Base-by-base conservation (phyloP, 1,140 invertebrate genomes). In the Ceratoteleas bidentatus region DNA sequence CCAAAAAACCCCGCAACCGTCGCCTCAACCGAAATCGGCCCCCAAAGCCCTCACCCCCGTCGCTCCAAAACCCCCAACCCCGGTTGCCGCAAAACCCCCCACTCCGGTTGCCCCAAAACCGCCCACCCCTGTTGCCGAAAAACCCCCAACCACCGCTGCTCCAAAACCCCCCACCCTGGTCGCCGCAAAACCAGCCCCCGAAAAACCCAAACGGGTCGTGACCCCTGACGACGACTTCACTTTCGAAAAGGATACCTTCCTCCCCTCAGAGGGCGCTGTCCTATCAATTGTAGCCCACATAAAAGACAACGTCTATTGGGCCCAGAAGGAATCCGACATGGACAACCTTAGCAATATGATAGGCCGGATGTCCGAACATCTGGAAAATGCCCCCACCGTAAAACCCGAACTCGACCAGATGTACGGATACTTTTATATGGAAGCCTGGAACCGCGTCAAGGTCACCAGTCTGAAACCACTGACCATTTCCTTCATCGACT, bases 371-470 rank as follows among this genome's bases (percentile, higher is more conserved):
- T 8, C 1, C 9, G 52, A 84, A 47, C 0, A 32, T 1, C 43
- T 53, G 8, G 0, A 52, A 0, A 64, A 62, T 5, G 38, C 10
- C 6, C 54, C 65, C 24, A 50, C 24, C 13, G 56, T 14, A 6
- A 47, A 65, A 8, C 83, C 86, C 9, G n/a, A 83, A 0, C 2
- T 85, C 5, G 85, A 81, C 2, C 16, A 84, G 13, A 60, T 85
- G 4, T 90, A 87, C 38, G 85, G 80, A 3, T 34, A 78, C 0
- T 4, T 77, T 2, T 85, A 64, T 36, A 68, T 85, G 13, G 14
- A 11, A 6, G 9, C 79, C 0, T 91, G 88, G 89, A 85, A 88
- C 38, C 75, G 90, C 50, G 87, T 72, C 0, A 10, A 73, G 1
- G 33, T 90, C 7, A 14, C 70, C 11, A 73, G 62, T 0, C 0